A percentile compares a stretch with the other conserved stretches of the same genome.
Conservation (phyloP, 2,888 invertebrate species). For the Leptopilina drosophilae region DNA sequence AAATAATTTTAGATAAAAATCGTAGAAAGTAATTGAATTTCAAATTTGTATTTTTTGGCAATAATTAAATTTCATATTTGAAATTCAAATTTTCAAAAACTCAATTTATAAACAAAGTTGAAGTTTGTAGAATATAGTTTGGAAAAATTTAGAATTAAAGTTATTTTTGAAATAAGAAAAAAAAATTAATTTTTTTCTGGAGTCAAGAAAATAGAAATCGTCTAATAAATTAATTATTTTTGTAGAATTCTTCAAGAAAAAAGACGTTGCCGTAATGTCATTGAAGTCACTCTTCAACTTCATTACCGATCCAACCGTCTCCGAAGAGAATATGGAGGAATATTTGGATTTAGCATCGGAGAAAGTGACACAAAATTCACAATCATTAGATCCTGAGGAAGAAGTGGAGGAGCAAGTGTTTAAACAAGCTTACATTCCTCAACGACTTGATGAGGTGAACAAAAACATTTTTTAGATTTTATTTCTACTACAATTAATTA, state of each 20-base stretch:
- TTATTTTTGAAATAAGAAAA: too few relatives aligned
- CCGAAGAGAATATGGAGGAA: slow-evolving; percentile 87
- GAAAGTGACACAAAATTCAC: slow-evolving; percentile 81
- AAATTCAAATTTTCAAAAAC: too few relatives aligned
- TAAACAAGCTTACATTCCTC: slow-evolving; percentile 95
- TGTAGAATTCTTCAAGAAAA: slow-evolving; percentile 91
- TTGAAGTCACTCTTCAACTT: slow-evolving; percentile 96
- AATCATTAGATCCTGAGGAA: slow-evolving; percentile 82
- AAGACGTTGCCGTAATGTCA: slow-evolving; percentile 93
- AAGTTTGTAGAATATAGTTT: too few relatives aligned
- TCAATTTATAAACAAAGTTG: too few relatives aligned
- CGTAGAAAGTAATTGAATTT: too few relatives aligned
- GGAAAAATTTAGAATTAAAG: too few relatives aligned
- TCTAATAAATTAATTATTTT: neutral
- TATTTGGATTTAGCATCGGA: slow-evolving; percentile 87
- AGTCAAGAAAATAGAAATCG: too few relatives aligned
- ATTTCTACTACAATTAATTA: neutral
- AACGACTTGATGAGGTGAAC: slow-evolving; percentile 90
- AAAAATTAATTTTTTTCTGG: too few relatives aligned
- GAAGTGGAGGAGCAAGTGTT: slow-evolving; percentile 95
- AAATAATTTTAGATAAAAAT: too few relatives aligned
- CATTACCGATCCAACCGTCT: slow-evolving; percentile 94
- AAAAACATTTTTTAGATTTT: neutral
- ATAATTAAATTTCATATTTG: too few relatives aligned
- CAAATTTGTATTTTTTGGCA: too few relatives aligned